phyloP scores from a whole-genome alignment of 2,888 invertebrate genomes.

The Drosophila suboccidentalis region DNA sequence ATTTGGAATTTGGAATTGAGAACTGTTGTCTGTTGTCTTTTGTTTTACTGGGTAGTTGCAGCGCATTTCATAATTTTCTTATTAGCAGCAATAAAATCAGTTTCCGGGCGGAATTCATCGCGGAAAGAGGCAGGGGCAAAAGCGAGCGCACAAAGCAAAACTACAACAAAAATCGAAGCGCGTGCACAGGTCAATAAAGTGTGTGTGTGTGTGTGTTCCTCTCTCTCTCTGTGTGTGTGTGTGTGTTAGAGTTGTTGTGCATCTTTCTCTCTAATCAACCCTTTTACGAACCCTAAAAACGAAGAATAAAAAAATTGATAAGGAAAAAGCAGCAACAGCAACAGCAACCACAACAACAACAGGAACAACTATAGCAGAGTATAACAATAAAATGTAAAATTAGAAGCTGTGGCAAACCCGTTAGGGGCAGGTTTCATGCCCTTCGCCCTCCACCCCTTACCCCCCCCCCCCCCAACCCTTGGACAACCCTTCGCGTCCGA shows the following conservation, averaged over 20 bases:
- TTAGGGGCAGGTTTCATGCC: slow-evolving; percentile 62
- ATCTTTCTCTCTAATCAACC: slow-evolving; percentile 76
- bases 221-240: slow-evolving; percentile 21
- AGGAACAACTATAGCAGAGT: slow-evolving; percentile 58
- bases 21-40: slow-evolving; percentile 4
- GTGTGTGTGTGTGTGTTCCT: slow-evolving; percentile 32
- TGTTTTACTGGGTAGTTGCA: slow-evolving; percentile 30
- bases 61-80: slow-evolving; percentile 69
- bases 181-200: slow-evolving; percentile 73
- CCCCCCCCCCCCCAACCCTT: not conserved
- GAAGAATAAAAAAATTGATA: slow-evolving; percentile 55
- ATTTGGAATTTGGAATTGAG: slow-evolving; percentile 22
- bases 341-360: no score
- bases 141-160: slow-evolving; percentile 46
- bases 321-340: slow-evolving; percentile 36
- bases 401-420: slow-evolving; percentile 63
- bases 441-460: not conserved
- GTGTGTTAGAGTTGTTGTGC: slow-evolving; percentile 36
- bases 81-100: slow-evolving; percentile 73
- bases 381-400: slow-evolving; percentile 80
- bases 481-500: slow-evolving; percentile 40
- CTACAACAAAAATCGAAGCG: slow-evolving; percentile 73
- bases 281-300: slow-evolving; percentile 78
- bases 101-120: slow-evolving; percentile 1
- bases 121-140: not conserved